Conservation (phyloP, 1,140 invertebrate genomes). For the Dryas iulia region DNA sequence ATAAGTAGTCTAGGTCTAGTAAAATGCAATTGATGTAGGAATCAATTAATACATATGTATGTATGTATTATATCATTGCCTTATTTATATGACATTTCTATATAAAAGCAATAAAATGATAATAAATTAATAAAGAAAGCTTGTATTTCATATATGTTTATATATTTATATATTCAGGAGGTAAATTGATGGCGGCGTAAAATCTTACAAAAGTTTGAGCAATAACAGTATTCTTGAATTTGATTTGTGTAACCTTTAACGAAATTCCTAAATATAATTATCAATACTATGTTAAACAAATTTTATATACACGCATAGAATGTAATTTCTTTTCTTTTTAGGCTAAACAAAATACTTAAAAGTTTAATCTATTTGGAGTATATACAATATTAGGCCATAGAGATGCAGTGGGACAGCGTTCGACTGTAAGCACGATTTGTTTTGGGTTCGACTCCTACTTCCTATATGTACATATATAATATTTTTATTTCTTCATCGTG, state of each 20-base stretch:
- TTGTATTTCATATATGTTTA: neutral
- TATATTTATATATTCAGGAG: neutral
- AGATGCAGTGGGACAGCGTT: no score
- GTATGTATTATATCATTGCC: neutral
- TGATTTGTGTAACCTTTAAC: conserved; percentile 17
- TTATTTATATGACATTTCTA: neutral
- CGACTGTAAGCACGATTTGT: no score
- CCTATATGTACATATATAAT: no score
- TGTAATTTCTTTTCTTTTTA: neutral
- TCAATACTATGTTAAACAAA: conserved; percentile 8
- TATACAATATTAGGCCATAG: no score
- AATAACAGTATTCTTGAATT: conserved; percentile 16
- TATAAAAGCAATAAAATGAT: neutral
- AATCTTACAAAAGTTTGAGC: conserved; percentile 12
- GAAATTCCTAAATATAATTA: conserved; percentile 23
- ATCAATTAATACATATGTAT: no score
- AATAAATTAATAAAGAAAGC: neutral
- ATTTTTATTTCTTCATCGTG: no score
- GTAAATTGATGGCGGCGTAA: neutral
- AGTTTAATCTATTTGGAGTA: no score
- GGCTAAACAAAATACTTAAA: no score
- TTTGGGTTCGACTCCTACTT: no score
- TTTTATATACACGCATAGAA: neutral
- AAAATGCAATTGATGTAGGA: neutral
- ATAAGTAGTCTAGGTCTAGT: neutral